Evolutionary conservation across 2,888 invertebrate species (phyloP), one percentile per base, ranked within the genome.

Genomic region (Drosophila prostipennis): DNA sequence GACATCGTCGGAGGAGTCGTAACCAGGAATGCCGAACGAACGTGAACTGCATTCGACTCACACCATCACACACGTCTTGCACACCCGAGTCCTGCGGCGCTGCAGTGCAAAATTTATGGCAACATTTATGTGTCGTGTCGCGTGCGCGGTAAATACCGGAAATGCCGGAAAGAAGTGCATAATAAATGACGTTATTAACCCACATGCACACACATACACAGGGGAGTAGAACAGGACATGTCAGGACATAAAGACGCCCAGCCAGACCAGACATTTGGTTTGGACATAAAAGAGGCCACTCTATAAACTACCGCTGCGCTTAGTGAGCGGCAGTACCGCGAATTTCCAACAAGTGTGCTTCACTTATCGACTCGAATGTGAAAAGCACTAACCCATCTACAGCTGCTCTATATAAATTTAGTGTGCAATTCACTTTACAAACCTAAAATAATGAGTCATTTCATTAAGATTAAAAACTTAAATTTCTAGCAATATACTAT

Each of bases 91-190:
- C 79, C 75, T 80, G 88, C 58, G 77, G 81, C 70, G 73, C 48
- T 76, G 76, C 72, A 80, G 67, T 73, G 76, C 76, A 75, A 78
- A 85, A 85, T 85, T 85, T 89, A 85, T 85, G 82, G 89, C 78
- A 89, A 85, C 84, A 89, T 85, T 85, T 85, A 85, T 85, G 89
- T 85, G 84, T 89, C 84, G 89, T 89, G 84, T 85, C 84, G 84
- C 89, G 89, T 89, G 89, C 89, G 84, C 84, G 89, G 84, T 85
- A 85, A 85, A 85, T 85, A 85, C 84, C 84, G 84, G 84, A 85
- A 85, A 85, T 85, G 74, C 84, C 84, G 87, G 89, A 85, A 84
- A 85, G 84, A 86, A 85, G 84, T 89, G 84, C 84, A 85, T 85
- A 85, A 85, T 85, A 85, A 85, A 85, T 89, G 84, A 85, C 78